Evolutionary conservation across 2,113 vertebrate species (phyloP), one percentile per base, ranked within the genome.

Genomic region (Holacanthus passer): DNA sequence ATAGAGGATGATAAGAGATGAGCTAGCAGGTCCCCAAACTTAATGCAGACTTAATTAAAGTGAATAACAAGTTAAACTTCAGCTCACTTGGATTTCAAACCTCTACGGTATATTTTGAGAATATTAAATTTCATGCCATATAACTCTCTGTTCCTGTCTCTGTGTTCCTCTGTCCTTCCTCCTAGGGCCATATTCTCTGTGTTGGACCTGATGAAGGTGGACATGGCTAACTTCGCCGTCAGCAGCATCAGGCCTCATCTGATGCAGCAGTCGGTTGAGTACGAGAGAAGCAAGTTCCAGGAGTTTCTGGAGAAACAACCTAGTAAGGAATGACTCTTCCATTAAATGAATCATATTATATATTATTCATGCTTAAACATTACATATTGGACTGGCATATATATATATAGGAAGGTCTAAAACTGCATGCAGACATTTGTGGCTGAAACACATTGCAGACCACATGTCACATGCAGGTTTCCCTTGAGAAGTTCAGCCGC

Each of bases 241-340:
- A 97, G 88, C 83, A 98, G 97, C 93, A 95, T 99, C 85, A 93
- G 97, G 81, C 98, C 98, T 29, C 97, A 98, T 87, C 94, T 99
- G 89, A 96, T 99, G 96, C 96, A 99, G 91, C 98, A 99, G 71
- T 98, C 98, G 0, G 97, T 96, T 39, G 98, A 99, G 78, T 99
- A 99, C n/a, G 98, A 99, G 92, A 96, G 97, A 88, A 97, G 95
- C 93, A 99, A 99, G 91, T 99, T 99, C 94, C 97, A 98, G 87
- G 96, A 96, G 77, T 96, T 99, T 84, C 89, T 98, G 90, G 96
- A 98, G 72, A 99, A 97, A 93, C 97, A 98, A 53, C 98, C 97
- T 67, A 97, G 98, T 99, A 95, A 91, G 96, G 86, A 80, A 73
- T 50, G 24, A 27, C 27, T 45, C 17, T 45, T 32, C 17, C 31